These are phyloP conservation scores for Stenotaenia linearis DNA, from an alignment of 2,888 invertebrate species.

Conservation along the genomic window DNA sequence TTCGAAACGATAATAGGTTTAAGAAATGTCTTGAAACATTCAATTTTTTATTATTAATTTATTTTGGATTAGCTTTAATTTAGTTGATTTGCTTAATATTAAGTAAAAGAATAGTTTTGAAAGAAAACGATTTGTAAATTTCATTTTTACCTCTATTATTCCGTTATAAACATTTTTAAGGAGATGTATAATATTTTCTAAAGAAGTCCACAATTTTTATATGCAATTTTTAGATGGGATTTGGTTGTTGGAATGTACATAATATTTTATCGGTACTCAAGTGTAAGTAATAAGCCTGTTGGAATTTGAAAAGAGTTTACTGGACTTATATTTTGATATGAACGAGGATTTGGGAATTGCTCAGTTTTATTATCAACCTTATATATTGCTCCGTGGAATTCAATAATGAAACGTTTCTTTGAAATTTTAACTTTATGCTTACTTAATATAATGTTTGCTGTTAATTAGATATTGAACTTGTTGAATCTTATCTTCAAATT, in stretches of 20 bases:
- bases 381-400: background rate
- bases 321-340: background rate
- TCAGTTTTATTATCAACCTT: background rate
- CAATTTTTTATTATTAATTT: background rate
- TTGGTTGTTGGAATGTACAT: background rate
- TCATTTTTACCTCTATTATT: background rate
- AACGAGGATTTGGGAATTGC: background rate
- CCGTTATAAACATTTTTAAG: background rate
- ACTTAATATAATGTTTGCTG: background rate
- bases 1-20: constrained; percentile 22
- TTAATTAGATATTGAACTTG: background rate
- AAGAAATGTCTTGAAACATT: background rate
- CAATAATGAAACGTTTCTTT: background rate
- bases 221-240: background rate
- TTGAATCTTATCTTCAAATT: background rate
- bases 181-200: background rate
- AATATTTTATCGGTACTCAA: background rate
- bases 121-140: background rate
- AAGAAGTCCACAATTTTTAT: background rate
- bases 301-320: background rate
- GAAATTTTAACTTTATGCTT: background rate
- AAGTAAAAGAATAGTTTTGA: background rate
- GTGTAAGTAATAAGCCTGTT: background rate
- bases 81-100: background rate
- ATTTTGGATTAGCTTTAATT: background rate